Base-by-base conservation (phyloP, 2,797 vertebrate species). In the Peromyscus nudipes region DNA sequence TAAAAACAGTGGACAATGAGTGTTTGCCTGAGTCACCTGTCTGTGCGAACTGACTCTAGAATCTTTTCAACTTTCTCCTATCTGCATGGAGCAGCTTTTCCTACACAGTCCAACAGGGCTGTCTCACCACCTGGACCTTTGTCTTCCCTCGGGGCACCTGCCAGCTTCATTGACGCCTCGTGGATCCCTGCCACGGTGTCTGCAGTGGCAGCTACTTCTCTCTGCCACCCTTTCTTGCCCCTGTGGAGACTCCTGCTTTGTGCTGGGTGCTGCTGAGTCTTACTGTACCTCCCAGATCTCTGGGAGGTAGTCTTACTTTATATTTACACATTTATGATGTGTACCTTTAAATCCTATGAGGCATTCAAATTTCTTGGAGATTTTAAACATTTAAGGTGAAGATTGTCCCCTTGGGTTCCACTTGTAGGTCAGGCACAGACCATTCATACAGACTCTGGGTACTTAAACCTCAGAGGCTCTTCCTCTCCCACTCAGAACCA, bases 311-410 rank as follows among this genome's bases (percentile, higher is more conserved):
- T 93, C 67, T 76, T 57, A 69, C 34, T 80, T 86, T 55, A 64
- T 25, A 21, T 37, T 84, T 79, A 88, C 0, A 34, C 60, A 86
- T 69, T n/a, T 77, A 40, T 57, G 65, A 43, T 9, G 37, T 21
- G 23, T 29, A 19, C 73, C 55, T 43, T 83, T 8, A 77, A 40
- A 84, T 79, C 29, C 82, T 67, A 64, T 1, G 31, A 34, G 52
- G 64, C 71, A n/a, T 76, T 81, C 75, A 95, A 6, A 77, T 60
- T 91, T 96, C 73, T 69, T 92, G 67, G 76, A 95, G 79, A 89
- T 4, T 71, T 83, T 87, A 84, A 92, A 94, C 84, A 89, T 77
- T 67, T 84, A 77, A 77, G 55, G 62, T 46, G 81, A 97, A 96
- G 64, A 88, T 82, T 14, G 62, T 52, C 34, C 49, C n/a, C 37